Evolutionary conservation across 1,140 invertebrate species (phyloP).

Genomic region (Leptinotarsa texana): DNA sequence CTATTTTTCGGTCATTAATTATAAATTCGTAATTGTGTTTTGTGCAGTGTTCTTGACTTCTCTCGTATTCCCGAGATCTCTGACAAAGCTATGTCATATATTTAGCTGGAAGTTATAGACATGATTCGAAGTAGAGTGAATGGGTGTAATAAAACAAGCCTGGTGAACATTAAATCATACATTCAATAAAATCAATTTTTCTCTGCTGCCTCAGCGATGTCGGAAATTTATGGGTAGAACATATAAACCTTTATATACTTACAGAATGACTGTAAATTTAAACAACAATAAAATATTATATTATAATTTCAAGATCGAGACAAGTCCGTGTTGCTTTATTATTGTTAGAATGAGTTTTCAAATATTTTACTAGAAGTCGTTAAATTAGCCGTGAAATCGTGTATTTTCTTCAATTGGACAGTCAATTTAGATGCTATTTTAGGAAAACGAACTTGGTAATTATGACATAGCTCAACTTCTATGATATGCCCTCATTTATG

Average conservation of each 20-base stretch:
- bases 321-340: slow-evolving; percentile 1
- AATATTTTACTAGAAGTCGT: slow-evolving; percentile 14
- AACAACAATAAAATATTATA: slow-evolving; percentile 41
- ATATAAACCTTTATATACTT: slow-evolving; percentile 39
- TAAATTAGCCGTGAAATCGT: slow-evolving; percentile 18
- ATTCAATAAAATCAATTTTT: slow-evolving; percentile 44
- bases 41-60: too few relatives aligned
- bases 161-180: slow-evolving; percentile 42
- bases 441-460: not conserved
- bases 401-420: slow-evolving; percentile 17
- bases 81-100: slow-evolving; percentile 4
- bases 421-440: slow-evolving; percentile 11
- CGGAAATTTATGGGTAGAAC: slow-evolving; percentile 39
- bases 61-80: not conserved
- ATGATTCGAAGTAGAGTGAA: slow-evolving; percentile 9
- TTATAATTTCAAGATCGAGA: slow-evolving; percentile 19
- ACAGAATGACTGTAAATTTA: slow-evolving; percentile 40
- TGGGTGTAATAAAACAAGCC: slow-evolving; percentile 18
- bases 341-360: slow-evolving; percentile 13
- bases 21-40: too few relatives aligned
- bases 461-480: not conserved
- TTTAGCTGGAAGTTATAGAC: not conserved
- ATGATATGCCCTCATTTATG: too few relatives aligned
- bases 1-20: too few relatives aligned
- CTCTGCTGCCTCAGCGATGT: slow-evolving; percentile 25